A percentile compares a stretch with the other conserved stretches of the same genome.
Evolutionary conservation across 2,797 vertebrate species (phyloP).

Genomic region (Remorina albescens): DNA sequence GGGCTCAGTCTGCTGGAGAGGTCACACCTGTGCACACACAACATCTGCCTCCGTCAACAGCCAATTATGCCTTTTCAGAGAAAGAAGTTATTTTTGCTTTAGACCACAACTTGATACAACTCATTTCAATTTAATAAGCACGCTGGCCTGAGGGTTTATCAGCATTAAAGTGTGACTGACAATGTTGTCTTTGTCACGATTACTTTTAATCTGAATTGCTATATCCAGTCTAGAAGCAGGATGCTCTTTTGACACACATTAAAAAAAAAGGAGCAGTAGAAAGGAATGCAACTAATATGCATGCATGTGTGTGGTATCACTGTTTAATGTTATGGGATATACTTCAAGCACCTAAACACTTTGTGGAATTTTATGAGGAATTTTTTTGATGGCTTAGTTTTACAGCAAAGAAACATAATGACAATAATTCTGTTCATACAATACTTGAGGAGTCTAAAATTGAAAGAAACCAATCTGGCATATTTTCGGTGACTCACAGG

Average conservation of each 20-base stretch:
- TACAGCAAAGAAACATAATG: not conserved
- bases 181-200: constrained; percentile 37
- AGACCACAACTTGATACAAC: constrained; percentile 18
- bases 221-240: constrained; percentile 16
- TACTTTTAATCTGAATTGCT: constrained; percentile 19
- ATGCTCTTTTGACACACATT: constrained; percentile 14
- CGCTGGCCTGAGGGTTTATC: constrained; percentile 44
- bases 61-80: constrained; percentile 10
- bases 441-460: not conserved
- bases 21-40: not conserved
- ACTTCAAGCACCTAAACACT: constrained; percentile 6
- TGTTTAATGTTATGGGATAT: constrained; percentile 2
- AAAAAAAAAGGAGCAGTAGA: constrained; percentile 25
- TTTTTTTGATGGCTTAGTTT: constrained; percentile 12
- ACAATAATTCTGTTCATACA: not conserved
- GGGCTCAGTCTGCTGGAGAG: not conserved
- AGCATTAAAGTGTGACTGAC: constrained; percentile 31
- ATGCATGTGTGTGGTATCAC: not conserved
- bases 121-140: constrained; percentile 46
- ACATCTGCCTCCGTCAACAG: constrained; percentile 17
- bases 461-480: not conserved
- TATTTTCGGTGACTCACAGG: constrained; percentile 19
- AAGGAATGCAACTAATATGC: constrained; percentile 18
- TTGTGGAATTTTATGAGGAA: not conserved
- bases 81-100: constrained; percentile 25